Evolutionary conservation across 2,888 invertebrate genomes (phyloP).

Genomic region (Limnephilus marmoratus): DNA sequence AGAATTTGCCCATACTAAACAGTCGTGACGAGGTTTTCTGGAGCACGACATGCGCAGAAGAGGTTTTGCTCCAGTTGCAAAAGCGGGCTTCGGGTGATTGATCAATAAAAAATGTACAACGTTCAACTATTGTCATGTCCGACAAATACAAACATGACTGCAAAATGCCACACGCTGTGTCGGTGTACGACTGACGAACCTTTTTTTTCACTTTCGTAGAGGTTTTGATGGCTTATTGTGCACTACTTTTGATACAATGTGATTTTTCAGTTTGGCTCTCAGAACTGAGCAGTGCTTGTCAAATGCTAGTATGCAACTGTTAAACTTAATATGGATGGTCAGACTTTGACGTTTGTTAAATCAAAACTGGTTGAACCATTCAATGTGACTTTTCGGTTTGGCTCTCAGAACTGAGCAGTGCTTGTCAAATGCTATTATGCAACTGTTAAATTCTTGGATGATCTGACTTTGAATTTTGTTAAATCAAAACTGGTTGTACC

Average conservation of each 20-base stretch:
- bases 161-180: neutral
- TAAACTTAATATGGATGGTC: neutral
- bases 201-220: neutral
- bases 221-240: neutral
- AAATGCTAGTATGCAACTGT: neutral
- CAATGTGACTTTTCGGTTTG: neutral
- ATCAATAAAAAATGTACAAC: slow-evolving; percentile 19
- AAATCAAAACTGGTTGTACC: neutral
- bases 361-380: neutral
- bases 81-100: slow-evolving; percentile 20
- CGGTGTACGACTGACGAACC: neutral
- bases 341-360: neutral
- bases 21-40: slow-evolving; percentile 26
- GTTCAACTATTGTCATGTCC: neutral
- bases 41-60: neutral
- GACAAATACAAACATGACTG: neutral
- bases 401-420: neutral
- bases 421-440: neutral
- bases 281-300: neutral
- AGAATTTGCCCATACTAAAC: slow-evolving; percentile 37
- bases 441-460: neutral
- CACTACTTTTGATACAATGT: neutral
- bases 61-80: slow-evolving; percentile 25
- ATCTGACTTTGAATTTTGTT: neutral
- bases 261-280: neutral